Evolutionary conservation across 92 coral and sea anemone genomes (phyloP).

Genomic region (Paragorgia papillata): DNA sequence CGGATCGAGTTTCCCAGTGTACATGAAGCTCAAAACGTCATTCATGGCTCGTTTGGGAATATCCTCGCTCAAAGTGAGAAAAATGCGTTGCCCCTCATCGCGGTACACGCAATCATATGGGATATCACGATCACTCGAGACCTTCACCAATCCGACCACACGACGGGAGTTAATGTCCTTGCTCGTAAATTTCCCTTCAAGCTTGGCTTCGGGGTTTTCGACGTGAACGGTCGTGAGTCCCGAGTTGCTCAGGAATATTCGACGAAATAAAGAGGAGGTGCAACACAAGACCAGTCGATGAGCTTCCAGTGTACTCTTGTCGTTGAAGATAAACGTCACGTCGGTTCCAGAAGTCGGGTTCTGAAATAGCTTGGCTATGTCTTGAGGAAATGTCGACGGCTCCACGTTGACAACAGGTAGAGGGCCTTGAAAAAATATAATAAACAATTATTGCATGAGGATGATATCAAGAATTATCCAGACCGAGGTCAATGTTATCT

Average conservation of each 20-base stretch:
- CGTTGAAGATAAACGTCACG: slow-evolving; percentile 60
- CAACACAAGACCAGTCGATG: slow-evolving; percentile 76
- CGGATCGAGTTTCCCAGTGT: slow-evolving; percentile 62
- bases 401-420: slow-evolving; percentile 62
- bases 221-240: not conserved
- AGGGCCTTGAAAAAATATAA: slow-evolving; percentile 55
- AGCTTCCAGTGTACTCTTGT: slow-evolving; percentile 60
- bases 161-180: slow-evolving; percentile 36
- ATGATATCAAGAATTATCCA: too few species aligned
- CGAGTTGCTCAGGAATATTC: slow-evolving; percentile 37
- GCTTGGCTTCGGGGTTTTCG: not conserved
- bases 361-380: slow-evolving; percentile 62
- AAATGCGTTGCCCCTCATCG: slow-evolving; percentile 10
- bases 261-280: slow-evolving; percentile 62
- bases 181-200: slow-evolving; percentile 30
- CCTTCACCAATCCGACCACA: slow-evolving; percentile 27
- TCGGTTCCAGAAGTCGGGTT: slow-evolving; percentile 53
- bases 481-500: too few species aligned
- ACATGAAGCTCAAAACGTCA: slow-evolving; percentile 68
- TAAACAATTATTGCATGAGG: not conserved
- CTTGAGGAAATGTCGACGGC: slow-evolving; percentile 64
- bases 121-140: slow-evolving; percentile 33
- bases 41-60: slow-evolving; percentile 4
- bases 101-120: slow-evolving; percentile 38
- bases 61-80: slow-evolving; percentile 8